Base-by-base conservation (phyloP, 2,888 invertebrate species). In the Spicauda simplicius region DNA sequence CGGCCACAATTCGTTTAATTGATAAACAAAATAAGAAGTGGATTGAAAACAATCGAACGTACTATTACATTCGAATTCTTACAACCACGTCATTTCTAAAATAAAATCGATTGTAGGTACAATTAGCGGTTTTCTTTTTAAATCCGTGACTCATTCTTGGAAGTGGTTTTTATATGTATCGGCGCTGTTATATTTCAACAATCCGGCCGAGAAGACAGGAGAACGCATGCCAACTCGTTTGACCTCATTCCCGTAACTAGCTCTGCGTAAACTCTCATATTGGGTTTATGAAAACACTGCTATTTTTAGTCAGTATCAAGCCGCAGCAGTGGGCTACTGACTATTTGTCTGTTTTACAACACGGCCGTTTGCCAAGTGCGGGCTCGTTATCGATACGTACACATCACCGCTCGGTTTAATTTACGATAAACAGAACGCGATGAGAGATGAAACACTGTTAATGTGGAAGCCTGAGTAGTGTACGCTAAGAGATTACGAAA, bases 191-290 rank as follows among this genome's bases (percentile, higher is more conserved):
- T 83, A 84, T 87, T 86, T 85, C 81, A 84, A 79, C 81, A 77
- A 76, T 76, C 76, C 78, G 76, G 77, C 77, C 73, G 66, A 70
- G 71, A 71, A 69, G 68, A 69, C 64, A 82, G 78, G 74, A 33
- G 80, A 84, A 84, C 82, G 85, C 85, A 87, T 87, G 91, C 91
- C 88, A 90, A 88, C 85, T 86, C 83, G 84, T 84, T 85, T 88
- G 90, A 91, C 92, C 92, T 87, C 90, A 89, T 91, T 91, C 86
- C 81, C 80, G 82, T 77, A 83, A 86, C 86, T 86, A 86, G 86
- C 85, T 85, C 88, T 88, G 88, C 83, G 88, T 90, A 88, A 88
- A 89, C 87, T 90, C 86, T 86, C 87, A 87, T 88, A 90, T 91
- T 85, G 87, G 82, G 80, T 83, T 86, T 88, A 90, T 88, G 87